phyloP scores from a whole-genome alignment of 1,140 invertebrate genomes.

The Hirudo medicinalis region DNA sequence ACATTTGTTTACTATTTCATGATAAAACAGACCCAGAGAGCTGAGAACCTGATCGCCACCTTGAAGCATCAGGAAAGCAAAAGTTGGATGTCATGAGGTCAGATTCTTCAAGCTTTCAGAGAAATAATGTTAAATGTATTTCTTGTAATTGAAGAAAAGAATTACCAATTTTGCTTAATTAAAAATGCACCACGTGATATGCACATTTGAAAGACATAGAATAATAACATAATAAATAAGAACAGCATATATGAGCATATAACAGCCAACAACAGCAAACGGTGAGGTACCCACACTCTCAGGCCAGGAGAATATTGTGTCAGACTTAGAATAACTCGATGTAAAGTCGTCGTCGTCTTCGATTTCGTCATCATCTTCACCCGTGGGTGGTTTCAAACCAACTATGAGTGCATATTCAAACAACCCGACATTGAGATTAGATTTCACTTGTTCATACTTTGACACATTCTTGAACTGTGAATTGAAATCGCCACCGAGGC shows the following conservation, averaged over 20 bases:
- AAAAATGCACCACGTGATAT: not conserved
- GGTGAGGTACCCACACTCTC: not conserved
- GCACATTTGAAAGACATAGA: not conserved
- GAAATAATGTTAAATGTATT: conserved; percentile 17
- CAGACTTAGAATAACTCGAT: not conserved
- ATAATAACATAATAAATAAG: not conserved
- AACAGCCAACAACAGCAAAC: not conserved
- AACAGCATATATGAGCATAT: not conserved
- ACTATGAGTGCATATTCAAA: conserved; percentile 39
- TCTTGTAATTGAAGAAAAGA: not conserved
- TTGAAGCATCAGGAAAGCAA: conserved; percentile 54
- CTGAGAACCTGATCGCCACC: conserved; percentile 31
- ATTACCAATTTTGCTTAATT: not conserved
- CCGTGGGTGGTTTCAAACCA: conserved; percentile 26
- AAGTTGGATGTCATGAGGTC: conserved; percentile 35
- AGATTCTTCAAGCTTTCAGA: conserved; percentile 30
- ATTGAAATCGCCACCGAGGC: not conserved
- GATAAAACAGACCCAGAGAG: conserved; percentile 17
- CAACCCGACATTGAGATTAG: conserved; percentile 33
- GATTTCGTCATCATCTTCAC: conserved; percentile 23
- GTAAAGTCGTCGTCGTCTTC: conserved; percentile 16
- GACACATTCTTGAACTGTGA: conserved; percentile 7
- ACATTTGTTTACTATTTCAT: conserved; percentile 4
- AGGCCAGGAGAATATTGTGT: not conserved
- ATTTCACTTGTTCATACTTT: conserved; percentile 8